Conservation (phyloP, 2,797 vertebrate genomes). For the Lates japonicus region DNA sequence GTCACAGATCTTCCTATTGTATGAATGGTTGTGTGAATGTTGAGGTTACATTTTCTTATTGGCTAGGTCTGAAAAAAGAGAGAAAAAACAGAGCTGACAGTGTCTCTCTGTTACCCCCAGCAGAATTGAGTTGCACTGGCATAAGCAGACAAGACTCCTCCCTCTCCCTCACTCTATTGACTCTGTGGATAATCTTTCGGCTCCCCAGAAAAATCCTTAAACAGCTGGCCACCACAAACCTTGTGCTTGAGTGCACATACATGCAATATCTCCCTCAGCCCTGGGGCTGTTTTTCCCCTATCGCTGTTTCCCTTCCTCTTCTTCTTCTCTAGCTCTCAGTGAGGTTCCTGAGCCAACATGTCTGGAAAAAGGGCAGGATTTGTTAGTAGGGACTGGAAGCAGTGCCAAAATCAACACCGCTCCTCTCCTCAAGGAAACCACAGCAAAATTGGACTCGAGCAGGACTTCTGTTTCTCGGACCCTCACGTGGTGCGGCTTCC, state of each 20-base stretch:
- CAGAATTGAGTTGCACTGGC: conserved; percentile 85
- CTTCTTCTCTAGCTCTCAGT: conserved; percentile 83
- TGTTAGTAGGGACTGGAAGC: conserved; percentile 91
- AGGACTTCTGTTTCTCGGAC: conserved; percentile 81
- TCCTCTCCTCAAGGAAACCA: conserved; percentile 88
- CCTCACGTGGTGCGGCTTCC: conserved; percentile 74
- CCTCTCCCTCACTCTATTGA: conserved; percentile 83
- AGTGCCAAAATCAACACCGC: conserved; percentile 94
- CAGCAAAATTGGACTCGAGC: conserved; percentile 91
- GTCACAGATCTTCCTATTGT: conserved; percentile 39
- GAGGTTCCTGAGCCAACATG: conserved; percentile 90
- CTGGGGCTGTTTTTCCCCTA: conserved; percentile 78
- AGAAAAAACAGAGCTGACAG: conserved; percentile 64
- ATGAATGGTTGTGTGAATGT: conserved; percentile 49
- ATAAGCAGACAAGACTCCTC: conserved; percentile 77
- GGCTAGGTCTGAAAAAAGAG: conserved; percentile 38
- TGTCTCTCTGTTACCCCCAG: conserved; percentile 79
- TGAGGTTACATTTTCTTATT: conserved; percentile 57
- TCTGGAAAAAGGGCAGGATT: conserved; percentile 90
- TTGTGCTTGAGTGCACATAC: conserved; percentile 87
- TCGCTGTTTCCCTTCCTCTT: conserved; percentile 39
- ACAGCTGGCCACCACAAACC: conserved; percentile 90
- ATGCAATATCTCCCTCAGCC: conserved; percentile 87
- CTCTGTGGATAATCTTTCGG: conserved; percentile 91
- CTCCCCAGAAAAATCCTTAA: conserved; percentile 89